These are phyloP conservation scores for Dasysyrphus albostriatus DNA, from an alignment of 2,888 invertebrate species.

Conservation along the genomic window DNA sequence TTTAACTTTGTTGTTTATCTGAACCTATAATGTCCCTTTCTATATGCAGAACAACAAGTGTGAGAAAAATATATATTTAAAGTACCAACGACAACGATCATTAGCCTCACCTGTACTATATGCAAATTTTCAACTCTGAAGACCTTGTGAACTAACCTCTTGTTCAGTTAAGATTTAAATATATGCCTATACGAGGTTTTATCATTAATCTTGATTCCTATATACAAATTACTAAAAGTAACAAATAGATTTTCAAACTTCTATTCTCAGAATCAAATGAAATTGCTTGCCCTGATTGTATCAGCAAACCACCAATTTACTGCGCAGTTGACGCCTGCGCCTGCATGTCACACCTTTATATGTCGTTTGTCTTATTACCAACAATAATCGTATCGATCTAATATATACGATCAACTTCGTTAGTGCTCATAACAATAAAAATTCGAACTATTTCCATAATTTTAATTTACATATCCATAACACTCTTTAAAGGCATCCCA, in stretches of 20 bases:
- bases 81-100: no score
- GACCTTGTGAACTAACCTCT: slow-evolving; percentile 27
- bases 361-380: not conserved
- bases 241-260: not conserved
- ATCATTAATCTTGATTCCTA: slow-evolving; percentile 3
- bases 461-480: slow-evolving; percentile 44
- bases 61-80: not conserved
- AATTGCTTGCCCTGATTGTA: slow-evolving; percentile 54
- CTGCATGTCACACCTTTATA: slow-evolving; percentile 48
- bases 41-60: not conserved
- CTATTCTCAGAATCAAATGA: slow-evolving; percentile 41
- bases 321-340: not conserved
- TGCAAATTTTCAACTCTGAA: slow-evolving; percentile 24
- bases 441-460: slow-evolving; percentile 32
- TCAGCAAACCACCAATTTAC: slow-evolving; percentile 31
- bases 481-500: slow-evolving; percentile 17
- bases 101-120: slow-evolving; percentile 15
- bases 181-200: slow-evolving; percentile 3
- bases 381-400: not conserved
- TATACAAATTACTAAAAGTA: not conserved
- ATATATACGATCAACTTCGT: not conserved
- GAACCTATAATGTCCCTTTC: no score
- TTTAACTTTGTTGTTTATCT: no score
- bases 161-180: not conserved
- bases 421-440: slow-evolving; percentile 21